phyloP scores from a whole-genome alignment of 2,888 invertebrate species.

The Hesperia comma region DNA sequence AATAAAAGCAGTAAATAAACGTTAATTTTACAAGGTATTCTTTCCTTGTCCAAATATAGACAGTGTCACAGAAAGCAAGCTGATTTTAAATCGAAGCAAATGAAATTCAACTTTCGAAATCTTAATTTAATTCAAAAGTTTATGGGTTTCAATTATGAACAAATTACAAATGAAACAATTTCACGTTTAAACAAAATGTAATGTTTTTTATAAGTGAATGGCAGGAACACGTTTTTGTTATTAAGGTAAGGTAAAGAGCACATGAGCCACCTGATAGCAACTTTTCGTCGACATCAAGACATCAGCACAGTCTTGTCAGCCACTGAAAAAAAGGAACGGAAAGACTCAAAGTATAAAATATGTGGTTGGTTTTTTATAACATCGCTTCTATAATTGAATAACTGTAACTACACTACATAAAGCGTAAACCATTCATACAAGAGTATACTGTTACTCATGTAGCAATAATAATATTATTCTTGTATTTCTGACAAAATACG shows the following conservation, averaged over 20 bases:
- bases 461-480: too few species aligned
- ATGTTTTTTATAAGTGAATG: neutral
- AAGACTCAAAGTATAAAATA: too few species aligned
- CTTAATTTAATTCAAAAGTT: slow-evolving; percentile 20
- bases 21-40: neutral
- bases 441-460: too few species aligned
- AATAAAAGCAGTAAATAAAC: neutral
- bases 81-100: slow-evolving; percentile 5
- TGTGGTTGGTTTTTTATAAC: too few species aligned
- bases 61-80: slow-evolving; percentile 7
- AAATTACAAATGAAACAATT: slow-evolving; percentile 18
- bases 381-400: too few species aligned
- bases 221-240: neutral
- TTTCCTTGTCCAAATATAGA: slow-evolving; percentile 5
- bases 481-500: too few species aligned
- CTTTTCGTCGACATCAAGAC: too few species aligned
- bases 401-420: too few species aligned
- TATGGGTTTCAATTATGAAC: slow-evolving; percentile 16
- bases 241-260: neutral
- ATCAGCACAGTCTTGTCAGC: too few species aligned
- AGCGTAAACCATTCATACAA: too few species aligned
- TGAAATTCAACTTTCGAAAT: slow-evolving; percentile 24
- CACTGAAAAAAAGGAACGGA: too few species aligned
- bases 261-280: too few species aligned
- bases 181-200: neutral